Base-by-base conservation (phyloP, 1,140 invertebrate species). In the Choristoneura fumiferana region DNA sequence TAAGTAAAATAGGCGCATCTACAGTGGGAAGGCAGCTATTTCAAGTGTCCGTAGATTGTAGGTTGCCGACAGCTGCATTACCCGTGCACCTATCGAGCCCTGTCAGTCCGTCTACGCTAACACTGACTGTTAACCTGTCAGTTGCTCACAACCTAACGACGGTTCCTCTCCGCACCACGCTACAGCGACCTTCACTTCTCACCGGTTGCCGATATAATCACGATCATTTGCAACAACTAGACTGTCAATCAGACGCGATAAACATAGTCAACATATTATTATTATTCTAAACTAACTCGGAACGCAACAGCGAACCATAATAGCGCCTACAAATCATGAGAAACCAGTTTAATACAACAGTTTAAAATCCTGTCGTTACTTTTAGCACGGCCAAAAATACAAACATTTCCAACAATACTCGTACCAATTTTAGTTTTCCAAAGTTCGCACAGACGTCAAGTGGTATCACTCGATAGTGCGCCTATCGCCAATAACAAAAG, bases 401-500 rank as follows among this genome's bases (percentile, higher is more conserved):
- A 6, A 2, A 29, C 6, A 6, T 29, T 29, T 6, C 43, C 18
- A 49, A 12, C 29, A 29, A 18, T 17, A 13, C 2, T 10, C 9
- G 9, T 38, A 2, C 33, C 49, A 29, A 8, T 36, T 13, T 34
- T 36, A 54, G 52, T 35, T 35, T 34, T 13, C 13, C 52, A 54
- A 36, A 54, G 52, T 54, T 54, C 52, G 52, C 52, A 38, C 52
- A 54, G 38, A 58, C 38, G 58, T 61, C 63, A 65, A 54, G 37
- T 43, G 57, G 66, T 65, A 65, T 72, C 69, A 74, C 69, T 76
- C 69, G 64, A 55, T 55, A 49, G 56, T 38, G 59, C 71, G 71
- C 78, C 76, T 75, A 81, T 82, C 77, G 72, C 60, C 74, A 66
- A 71, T 73, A 77, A 88, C 85, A 85, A 84, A 49, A 83, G 77